Evolutionary conservation across 2,888 invertebrate genomes (phyloP).

Genomic region (Leucania comma): DNA sequence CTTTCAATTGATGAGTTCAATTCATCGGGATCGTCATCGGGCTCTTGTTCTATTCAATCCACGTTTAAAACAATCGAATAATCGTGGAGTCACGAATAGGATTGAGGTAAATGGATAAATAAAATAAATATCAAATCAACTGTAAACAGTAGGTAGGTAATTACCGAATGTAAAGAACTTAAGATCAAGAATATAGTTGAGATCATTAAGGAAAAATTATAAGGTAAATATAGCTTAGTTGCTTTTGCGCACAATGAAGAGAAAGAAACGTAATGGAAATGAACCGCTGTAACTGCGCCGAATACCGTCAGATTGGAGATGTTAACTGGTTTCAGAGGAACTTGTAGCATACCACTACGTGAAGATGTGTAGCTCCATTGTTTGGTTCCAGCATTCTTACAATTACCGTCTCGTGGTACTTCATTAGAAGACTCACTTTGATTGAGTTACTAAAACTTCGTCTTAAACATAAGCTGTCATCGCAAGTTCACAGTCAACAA

Average conservation of each 20-base stretch:
- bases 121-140: constrained; percentile 7
- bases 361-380: constrained; percentile 15
- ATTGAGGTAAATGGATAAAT: not conserved
- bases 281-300: constrained; percentile 22
- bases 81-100: not conserved
- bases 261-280: constrained; percentile 31
- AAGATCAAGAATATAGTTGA: constrained; percentile 7
- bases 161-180: constrained; percentile 15
- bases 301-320: constrained; percentile 18
- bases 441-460: constrained; percentile 5
- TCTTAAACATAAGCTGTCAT: constrained; percentile 1
- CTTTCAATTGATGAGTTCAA: constrained; percentile 48
- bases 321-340: constrained; percentile 14
- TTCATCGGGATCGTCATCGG: constrained; percentile 26
- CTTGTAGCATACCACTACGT: constrained; percentile 2
- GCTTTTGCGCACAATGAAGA: constrained; percentile 13
- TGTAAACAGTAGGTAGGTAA: constrained; percentile 5
- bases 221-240: constrained; percentile 9
- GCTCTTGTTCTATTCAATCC: constrained; percentile 18
- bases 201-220: constrained; percentile 38
- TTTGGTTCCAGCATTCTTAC: constrained; percentile 1
- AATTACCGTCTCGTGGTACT: constrained; percentile 1
- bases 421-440: not conserved
- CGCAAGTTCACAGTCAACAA: constrained; percentile 4
- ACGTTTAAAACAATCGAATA: constrained; percentile 4